Percentiles rank a stretch among this genome's conserved stretches.
Evolutionary conservation across 2,113 vertebrate genomes (phyloP).

Genomic region (Acanthochromis polyacanthus): DNA sequence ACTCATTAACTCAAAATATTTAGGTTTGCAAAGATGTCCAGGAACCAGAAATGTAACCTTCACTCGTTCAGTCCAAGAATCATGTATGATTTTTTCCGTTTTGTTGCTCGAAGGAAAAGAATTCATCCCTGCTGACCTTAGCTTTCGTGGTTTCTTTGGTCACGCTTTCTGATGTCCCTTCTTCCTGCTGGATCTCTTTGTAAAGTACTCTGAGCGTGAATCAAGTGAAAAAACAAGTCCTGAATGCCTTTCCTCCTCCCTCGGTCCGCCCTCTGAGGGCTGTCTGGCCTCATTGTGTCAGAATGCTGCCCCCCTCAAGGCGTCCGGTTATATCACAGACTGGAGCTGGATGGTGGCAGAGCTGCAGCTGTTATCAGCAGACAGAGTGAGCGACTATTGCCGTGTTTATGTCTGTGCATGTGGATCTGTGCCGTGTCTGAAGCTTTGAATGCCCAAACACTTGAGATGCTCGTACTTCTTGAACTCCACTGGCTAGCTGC

Average conservation of each 20-base stretch:
- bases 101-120: constrained; percentile 22
- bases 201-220: too few relatives aligned
- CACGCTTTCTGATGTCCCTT: constrained; percentile 33
- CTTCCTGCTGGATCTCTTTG: too few relatives aligned
- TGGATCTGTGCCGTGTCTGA: constrained; percentile 24
- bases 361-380: constrained; percentile 32
- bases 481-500: neutral
- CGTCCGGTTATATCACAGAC: constrained; percentile 43
- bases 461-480: neutral
- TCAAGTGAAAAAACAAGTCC: neutral
- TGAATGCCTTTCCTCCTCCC: constrained; percentile 30
- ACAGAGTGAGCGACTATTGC: constrained; percentile 11
- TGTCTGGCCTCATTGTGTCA: constrained; percentile 68
- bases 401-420: constrained; percentile 12
- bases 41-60: neutral
- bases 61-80: neutral
- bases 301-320: constrained; percentile 54
- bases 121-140: constrained; percentile 45
- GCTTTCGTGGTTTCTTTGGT: constrained; percentile 32
- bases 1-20: neutral
- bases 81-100: neutral
- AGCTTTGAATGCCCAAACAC: neutral
- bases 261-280: constrained; percentile 46
- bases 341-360: constrained; percentile 17
- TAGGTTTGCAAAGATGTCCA: neutral